Evolutionary conservation across 2,888 invertebrate species (phyloP).

Genomic region (Lagria hirta): DNA sequence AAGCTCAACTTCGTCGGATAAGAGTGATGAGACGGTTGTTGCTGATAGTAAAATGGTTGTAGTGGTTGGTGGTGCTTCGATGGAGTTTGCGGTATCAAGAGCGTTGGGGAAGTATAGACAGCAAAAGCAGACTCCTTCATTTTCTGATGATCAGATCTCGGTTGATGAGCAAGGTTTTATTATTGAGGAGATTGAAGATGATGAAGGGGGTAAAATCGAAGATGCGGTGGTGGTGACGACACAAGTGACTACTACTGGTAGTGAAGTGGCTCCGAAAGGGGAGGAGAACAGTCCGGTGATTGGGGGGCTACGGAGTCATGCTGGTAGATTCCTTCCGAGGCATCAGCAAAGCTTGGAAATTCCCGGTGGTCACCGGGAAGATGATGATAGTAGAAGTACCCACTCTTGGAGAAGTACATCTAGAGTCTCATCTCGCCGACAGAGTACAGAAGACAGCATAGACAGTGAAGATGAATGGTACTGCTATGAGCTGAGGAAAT

Average conservation of each 20-base stretch:
- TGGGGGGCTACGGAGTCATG: constrained; percentile 61
- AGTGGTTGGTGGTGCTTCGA: constrained; percentile 68
- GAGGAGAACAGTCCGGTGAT: constrained; percentile 70
- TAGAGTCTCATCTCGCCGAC: constrained; percentile 79
- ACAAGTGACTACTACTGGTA: constrained; percentile 40
- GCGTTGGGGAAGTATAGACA: constrained; percentile 79
- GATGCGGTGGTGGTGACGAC: constrained; percentile 40
- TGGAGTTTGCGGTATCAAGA: constrained; percentile 82
- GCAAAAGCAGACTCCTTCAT: constrained; percentile 69
- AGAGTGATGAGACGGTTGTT: constrained; percentile 58
- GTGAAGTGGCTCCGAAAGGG: constrained; percentile 54
- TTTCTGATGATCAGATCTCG: constrained; percentile 66
- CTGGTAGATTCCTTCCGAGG: constrained; percentile 63
- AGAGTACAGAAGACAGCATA: constrained; percentile 90
- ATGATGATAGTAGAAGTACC: constrained; percentile 83
- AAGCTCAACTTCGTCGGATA: constrained; percentile 61
- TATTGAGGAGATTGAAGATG: constrained; percentile 41
- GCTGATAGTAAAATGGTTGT: constrained; percentile 56
- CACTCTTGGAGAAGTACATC: constrained; percentile 87
- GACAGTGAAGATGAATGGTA: constrained; percentile 95
- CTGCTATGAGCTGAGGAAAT: constrained; percentile 81
- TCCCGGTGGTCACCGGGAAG: constrained; percentile 65
- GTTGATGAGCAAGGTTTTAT: constrained; percentile 38
- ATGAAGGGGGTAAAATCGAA: constrained; percentile 26
- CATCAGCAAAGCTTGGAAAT: constrained; percentile 81